Evolutionary conservation across 2,888 invertebrate species (phyloP), one percentile per base, ranked within the genome.

Genomic region (Ochropacha duplaris): DNA sequence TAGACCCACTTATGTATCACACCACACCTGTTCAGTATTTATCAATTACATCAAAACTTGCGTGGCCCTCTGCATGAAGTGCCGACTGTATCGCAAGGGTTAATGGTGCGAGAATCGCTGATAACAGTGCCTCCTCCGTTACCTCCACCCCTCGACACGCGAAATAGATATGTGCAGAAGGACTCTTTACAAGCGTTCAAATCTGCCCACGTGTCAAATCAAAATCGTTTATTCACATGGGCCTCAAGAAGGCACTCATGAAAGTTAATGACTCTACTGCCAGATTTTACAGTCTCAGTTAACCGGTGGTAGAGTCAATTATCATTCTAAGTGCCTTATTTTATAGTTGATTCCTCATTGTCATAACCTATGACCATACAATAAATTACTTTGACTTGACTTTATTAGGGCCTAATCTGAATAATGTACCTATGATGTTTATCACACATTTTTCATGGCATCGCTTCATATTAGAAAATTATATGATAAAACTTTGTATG

Each of bases 11-110:
- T 9, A 52, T 34, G 52, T 31, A 19, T 19, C 4, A 39, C 16
- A 16, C 44, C 44, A 52, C 76, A 81, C 81, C 78, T 81, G 81
- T 74, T 68, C n/a, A 9, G 5, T 44, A 44, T 78, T 78, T 73
- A 82, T 85, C 84, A 80, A 83, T 81, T 79, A 77, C 71, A 80
- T 77, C 78, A 72, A 76, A 78, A 77, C 79, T 79, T 83, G 83
- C 83, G 83, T 44, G 9, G 44, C 82, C 81, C 88, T 87, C 83
- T 78, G 83, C 83, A 83, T 86, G 83, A 76, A 89, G 89, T 87
- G 87, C 73, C 78, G 86, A 85, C 87, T 90, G 90, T 90, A 91
- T 91, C 91, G 90, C 84, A 65, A 72, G 79, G 87, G 87, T 86
- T 90, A 90, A 91, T 90, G 90, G 91, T 72, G 82, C 80, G 87